A percentile compares a stretch with the other conserved stretches of the same genome.
Evolutionary conservation across 1,140 invertebrate genomes (phyloP).

Genomic region (Drosophila lini): DNA sequence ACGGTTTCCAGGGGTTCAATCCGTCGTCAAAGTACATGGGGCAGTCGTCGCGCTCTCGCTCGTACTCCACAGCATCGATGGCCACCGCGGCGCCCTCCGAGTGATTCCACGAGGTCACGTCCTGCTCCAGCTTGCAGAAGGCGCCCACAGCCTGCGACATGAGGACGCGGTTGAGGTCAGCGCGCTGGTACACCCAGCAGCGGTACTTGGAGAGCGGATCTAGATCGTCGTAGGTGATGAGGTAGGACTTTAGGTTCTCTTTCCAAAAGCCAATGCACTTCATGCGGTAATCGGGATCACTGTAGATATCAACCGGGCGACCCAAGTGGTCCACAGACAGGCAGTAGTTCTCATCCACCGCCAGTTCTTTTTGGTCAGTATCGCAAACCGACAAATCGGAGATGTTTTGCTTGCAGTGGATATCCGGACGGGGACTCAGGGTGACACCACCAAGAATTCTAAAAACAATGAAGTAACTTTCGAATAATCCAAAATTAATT

Average conservation of each 20-base stretch:
- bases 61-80: constrained; percentile 95
- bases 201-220: constrained; percentile 98
- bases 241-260: constrained; percentile 98
- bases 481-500: neutral
- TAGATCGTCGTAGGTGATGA: constrained; percentile 98
- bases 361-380: constrained; percentile 96
- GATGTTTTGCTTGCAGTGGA: constrained; percentile 96
- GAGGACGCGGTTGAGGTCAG: constrained; percentile 94
- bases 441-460: constrained; percentile 97
- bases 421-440: constrained; percentile 94
- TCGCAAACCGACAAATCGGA: constrained; percentile 97
- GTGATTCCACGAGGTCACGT: constrained; percentile 94
- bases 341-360: constrained; percentile 97
- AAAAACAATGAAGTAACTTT: neutral
- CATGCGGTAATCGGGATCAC: constrained; percentile 97
- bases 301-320: constrained; percentile 96
- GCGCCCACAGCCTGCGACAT: constrained; percentile 96
- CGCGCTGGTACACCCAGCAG: constrained; percentile 98
- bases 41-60: constrained; percentile 96
- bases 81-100: constrained; percentile 96
- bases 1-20: constrained; percentile 91
- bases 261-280: constrained; percentile 99
- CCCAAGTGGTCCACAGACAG: constrained; percentile 97
- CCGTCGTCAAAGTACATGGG: constrained; percentile 98
- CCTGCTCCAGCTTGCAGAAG: constrained; percentile 95